These are phyloP conservation scores for Hypsopygia costalis DNA, from an alignment of 2,888 invertebrate species.

Conservation along the genomic window DNA sequence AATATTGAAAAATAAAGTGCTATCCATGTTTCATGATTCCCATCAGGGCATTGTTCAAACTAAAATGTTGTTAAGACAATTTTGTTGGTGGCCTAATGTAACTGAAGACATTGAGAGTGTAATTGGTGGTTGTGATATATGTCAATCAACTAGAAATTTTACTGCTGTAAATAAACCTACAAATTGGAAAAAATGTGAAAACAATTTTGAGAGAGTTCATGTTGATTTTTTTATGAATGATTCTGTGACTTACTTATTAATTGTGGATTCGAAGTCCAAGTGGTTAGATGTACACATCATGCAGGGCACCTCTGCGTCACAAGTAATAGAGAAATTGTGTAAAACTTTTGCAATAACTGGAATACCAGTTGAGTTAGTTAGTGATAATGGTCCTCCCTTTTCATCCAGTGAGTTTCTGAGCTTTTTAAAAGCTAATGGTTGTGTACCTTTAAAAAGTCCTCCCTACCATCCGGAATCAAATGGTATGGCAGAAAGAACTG, in stretches of 20 bases:
- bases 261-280: slow-evolving; percentile 10
- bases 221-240: slow-evolving; percentile 7
- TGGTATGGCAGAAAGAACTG: slow-evolving; percentile 1
- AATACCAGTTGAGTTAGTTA: too few relatives aligned
- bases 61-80: slow-evolving; percentile 7
- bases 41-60: slow-evolving; percentile 6
- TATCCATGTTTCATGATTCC: slow-evolving; percentile 2
- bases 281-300: slow-evolving; percentile 11
- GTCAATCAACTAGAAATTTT: too few relatives aligned
- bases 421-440: too few relatives aligned
- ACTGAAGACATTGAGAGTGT: background rate
- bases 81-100: slow-evolving; percentile 9
- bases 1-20: too few relatives aligned
- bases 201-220: slow-evolving; percentile 7
- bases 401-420: too few relatives aligned
- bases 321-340: slow-evolving; percentile 13
- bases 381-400: too few relatives aligned
- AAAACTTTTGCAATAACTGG: slow-evolving; percentile 2
- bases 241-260: slow-evolving; percentile 2
- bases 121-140: too few relatives aligned
- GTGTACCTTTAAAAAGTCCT: background rate
- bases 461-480: slow-evolving; percentile 9
- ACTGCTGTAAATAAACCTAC: background rate
- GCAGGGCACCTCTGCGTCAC: slow-evolving; percentile 7
- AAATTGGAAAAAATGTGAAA: background rate